Conservation (phyloP, 2,113 vertebrate species). For the Synchiropus splendidus region DNA sequence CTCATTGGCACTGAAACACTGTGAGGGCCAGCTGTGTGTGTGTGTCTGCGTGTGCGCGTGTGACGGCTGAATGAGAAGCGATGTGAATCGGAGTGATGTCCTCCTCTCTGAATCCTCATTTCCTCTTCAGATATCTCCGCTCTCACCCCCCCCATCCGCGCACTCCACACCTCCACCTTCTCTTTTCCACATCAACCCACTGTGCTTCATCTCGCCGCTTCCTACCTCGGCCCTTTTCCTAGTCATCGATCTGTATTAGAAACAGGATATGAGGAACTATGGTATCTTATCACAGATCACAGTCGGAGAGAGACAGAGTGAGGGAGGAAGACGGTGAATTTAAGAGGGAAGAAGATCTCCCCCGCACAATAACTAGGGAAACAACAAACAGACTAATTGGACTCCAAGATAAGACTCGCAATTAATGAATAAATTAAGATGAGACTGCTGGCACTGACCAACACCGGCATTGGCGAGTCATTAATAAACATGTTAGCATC, state of each 20-base stretch:
- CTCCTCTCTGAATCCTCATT: slow-evolving; percentile 66
- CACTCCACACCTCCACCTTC: slow-evolving; percentile 1
- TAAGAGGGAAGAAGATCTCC: slow-evolving; percentile 10
- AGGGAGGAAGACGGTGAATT: slow-evolving; percentile 29
- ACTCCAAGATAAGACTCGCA: too few relatives aligned
- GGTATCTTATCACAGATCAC: slow-evolving; percentile 63
- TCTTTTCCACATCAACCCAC: slow-evolving; percentile 36
- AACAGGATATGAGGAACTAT: slow-evolving; percentile 66
- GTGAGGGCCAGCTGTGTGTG: slow-evolving; percentile 24
- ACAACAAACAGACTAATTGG: too few relatives aligned
- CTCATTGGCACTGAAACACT: slow-evolving; percentile 39
- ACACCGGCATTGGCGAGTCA: too few relatives aligned
- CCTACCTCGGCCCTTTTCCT: slow-evolving; percentile 44
- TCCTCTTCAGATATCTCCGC: slow-evolving; percentile 60
- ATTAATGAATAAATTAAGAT: slow-evolving; percentile 6
- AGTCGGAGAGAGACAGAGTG: slow-evolving; percentile 43
- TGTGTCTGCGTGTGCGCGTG: slow-evolving; percentile 4
- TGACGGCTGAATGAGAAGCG: slow-evolving; percentile 61
- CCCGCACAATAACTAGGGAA: too few relatives aligned
- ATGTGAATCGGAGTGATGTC: slow-evolving; percentile 63
- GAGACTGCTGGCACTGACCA: too few relatives aligned
- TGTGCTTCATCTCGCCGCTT: slow-evolving; percentile 40
- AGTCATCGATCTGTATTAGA: slow-evolving; percentile 67
- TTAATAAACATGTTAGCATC: too few relatives aligned
- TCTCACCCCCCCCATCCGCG: slow-evolving; percentile 14